These are phyloP conservation scores for Macrotrachela quadricornifera DNA, from an alignment of 1,140 invertebrate genomes.

Conservation along the genomic window DNA sequence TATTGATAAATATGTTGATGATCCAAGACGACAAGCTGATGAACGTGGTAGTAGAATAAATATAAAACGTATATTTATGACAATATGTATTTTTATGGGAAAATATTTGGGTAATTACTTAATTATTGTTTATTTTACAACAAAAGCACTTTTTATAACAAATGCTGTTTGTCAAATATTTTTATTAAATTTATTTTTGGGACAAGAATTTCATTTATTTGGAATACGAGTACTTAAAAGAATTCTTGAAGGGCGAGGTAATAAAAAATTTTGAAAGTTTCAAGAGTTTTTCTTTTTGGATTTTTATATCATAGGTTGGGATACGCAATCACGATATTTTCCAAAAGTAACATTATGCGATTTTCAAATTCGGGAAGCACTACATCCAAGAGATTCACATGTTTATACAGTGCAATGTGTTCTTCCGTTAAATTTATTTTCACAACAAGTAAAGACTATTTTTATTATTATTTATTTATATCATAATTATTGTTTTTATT, in stretches of 20 bases:
- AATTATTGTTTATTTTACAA: constrained; percentile 30
- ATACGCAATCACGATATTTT: constrained; percentile 3
- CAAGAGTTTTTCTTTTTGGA: too few relatives aligned
- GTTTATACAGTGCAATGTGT: constrained; percentile 27
- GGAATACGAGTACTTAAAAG: constrained; percentile 3
- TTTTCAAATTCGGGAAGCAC: constrained; percentile 6
- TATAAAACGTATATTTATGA: constrained; percentile 10
- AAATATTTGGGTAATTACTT: constrained; percentile 33
- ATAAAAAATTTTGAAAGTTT: constrained; percentile 15
- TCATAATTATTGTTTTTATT: too few relatives aligned
- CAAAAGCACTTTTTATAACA: constrained; percentile 32
- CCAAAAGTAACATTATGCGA: constrained; percentile 9
- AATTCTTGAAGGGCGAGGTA: constrained; percentile 14
- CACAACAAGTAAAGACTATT: constrained; percentile 28
- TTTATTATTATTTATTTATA: constrained; percentile 7
- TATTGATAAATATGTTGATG: constrained; percentile 8
- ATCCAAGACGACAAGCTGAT: constrained; percentile 5
- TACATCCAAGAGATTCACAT: constrained; percentile 8
- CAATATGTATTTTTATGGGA: constrained; percentile 13
- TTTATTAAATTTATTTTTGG: constrained; percentile 33
- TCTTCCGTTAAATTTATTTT: constrained; percentile 27
- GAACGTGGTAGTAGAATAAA: not conserved
- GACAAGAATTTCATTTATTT: constrained; percentile 20
- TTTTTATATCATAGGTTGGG: not conserved
- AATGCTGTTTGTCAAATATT: constrained; percentile 34